Base-by-base conservation (phyloP, 2,888 invertebrate genomes). In the Nebria brevicollis region DNA sequence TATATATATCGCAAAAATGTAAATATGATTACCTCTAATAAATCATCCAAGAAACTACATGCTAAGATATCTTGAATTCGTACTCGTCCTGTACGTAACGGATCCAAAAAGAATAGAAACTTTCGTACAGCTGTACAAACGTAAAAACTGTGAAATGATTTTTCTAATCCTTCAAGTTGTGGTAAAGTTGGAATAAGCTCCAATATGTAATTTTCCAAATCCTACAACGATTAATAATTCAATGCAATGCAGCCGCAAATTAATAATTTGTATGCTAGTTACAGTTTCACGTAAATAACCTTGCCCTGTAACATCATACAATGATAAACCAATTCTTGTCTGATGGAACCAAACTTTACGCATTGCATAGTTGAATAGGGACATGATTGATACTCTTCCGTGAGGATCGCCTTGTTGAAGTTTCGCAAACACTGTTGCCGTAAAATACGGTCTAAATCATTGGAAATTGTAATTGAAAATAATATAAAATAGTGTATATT, bases 61-160 rank as follows among this genome's bases (percentile, higher is more conserved):
- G 97, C 95, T 82, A 99, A 90, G 84, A 98, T 96, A 87, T 98
- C 98, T 78, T 96, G 92, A 85, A 99, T 98, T 85, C 96, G 92
- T 74, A 98, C 96, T 84, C 96, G 92, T 0, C 97, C 97, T 0
- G 96, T 96, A 83, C 96, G 91, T 83, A 97, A 89, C 0, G 97
- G 96, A 88, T 98, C 98, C 13, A 99, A 90, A 88, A 98, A 98
- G 90, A 99, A 99, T 86, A 98, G 93, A 90, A 99, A 98, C 88
- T 98, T 98, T 85, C 98, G 92, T 0, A 97, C 97, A 2, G 97
- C 98, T 0, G 98, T 98, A 87, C 98, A 98, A 25, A 98, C 95
- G 88, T 98, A 99, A 90, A 98, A 98, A 11, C 95, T 96, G 86
- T 97, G 96, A 90, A 98, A 98, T 0, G 97, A 97, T 64, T 96